phyloP scores from a whole-genome alignment of 2,797 vertebrate species.

The Rhyacichthys aspro region DNA sequence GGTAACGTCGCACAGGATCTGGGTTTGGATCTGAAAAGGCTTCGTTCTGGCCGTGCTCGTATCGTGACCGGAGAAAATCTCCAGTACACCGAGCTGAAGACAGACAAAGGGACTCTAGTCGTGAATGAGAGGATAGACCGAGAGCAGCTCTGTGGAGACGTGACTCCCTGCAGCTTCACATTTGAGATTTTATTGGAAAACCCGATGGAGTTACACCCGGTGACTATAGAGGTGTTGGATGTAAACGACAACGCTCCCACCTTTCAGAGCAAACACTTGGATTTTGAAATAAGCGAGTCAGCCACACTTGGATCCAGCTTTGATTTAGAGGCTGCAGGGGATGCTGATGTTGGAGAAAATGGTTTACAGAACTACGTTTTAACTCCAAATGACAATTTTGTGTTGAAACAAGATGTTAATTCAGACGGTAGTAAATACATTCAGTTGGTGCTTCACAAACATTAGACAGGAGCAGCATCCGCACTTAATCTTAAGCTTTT shows the following conservation, averaged over 20 bases:
- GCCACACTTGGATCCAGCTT: conserved; percentile 55
- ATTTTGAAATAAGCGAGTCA: conserved; percentile 70
- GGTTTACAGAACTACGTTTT: conserved; percentile 61
- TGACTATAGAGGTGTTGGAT: conserved; percentile 70
- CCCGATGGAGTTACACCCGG: conserved; percentile 64
- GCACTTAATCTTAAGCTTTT: conserved; percentile 60
- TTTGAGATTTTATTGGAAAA: conserved; percentile 72
- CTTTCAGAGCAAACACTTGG: conserved; percentile 55
- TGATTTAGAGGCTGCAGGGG: conserved; percentile 57
- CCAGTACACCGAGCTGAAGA: conserved; percentile 65
- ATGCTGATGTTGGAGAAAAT: conserved; percentile 67
- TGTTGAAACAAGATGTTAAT: conserved; percentile 57
- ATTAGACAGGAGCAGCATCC: conserved; percentile 63
- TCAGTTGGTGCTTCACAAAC: conserved; percentile 69
- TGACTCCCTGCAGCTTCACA: conserved; percentile 62
- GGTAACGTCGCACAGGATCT: conserved; percentile 68
- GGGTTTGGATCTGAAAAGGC: conserved; percentile 62
- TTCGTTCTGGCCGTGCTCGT: conserved; percentile 63
- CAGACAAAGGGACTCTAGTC: conserved; percentile 67
- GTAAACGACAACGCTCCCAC: conserved; percentile 67
- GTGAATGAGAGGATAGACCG: conserved; percentile 74
- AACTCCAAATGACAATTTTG: conserved; percentile 57
- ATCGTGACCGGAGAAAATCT: conserved; percentile 62
- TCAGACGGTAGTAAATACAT: conserved; percentile 62
- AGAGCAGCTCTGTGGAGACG: conserved; percentile 70